These are phyloP conservation scores for Brachyhypopomus gauderio DNA, from an alignment of 2,113 vertebrate species.

Conservation along the genomic window DNA sequence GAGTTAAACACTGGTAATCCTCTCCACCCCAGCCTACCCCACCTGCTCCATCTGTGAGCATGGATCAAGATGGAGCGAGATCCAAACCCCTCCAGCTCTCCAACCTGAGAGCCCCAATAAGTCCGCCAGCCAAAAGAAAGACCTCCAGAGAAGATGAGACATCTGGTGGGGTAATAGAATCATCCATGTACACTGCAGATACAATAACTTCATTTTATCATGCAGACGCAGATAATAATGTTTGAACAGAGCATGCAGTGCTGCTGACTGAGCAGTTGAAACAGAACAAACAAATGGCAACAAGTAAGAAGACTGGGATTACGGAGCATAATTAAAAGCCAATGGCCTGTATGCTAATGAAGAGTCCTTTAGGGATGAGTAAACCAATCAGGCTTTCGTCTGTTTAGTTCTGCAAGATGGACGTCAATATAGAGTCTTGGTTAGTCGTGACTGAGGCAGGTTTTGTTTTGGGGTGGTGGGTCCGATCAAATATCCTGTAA, in stretches of 20 bases:
- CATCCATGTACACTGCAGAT: constrained; percentile 24
- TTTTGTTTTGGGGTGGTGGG: background rate
- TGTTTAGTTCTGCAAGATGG: constrained; percentile 30
- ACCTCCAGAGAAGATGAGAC: background rate
- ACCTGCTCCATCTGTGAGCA: background rate
- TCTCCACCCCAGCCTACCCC: background rate
- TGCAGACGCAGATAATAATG: constrained; percentile 20
- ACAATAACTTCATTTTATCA: constrained; percentile 36
- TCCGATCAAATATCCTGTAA: background rate
- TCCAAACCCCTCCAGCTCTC: background rate
- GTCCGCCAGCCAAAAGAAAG: background rate
- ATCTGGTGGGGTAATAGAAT: constrained; percentile 27
- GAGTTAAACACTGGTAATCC: background rate
- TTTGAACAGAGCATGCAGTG: constrained; percentile 12
- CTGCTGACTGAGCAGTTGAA: background rate
- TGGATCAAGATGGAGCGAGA: background rate
- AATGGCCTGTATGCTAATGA: constrained; percentile 42
- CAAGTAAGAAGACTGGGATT: constrained; percentile 30
- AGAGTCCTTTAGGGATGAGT: constrained; percentile 44
- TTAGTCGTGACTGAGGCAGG: background rate
- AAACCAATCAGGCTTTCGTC: constrained; percentile 37
- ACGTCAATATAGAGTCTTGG: background rate
- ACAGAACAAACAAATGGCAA: constrained; percentile 12
- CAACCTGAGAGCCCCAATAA: background rate
- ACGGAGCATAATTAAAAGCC: constrained; percentile 51